Evolutionary conservation across 1,140 invertebrate genomes (phyloP).

Genomic region (Trypoxylus dichotomus): DNA sequence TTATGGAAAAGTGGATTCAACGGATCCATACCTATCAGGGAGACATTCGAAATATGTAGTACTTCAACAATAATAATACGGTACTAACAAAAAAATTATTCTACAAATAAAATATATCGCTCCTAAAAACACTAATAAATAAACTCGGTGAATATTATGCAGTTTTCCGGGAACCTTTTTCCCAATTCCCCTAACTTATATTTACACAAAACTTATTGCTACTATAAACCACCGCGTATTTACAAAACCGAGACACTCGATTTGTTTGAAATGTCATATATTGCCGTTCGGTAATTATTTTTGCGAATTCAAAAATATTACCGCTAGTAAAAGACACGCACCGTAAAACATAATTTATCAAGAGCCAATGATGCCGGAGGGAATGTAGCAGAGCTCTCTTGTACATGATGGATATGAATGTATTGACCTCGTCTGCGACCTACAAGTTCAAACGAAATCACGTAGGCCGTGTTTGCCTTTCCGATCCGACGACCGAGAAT

Average conservation of each 20-base stretch:
- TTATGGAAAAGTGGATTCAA: no score
- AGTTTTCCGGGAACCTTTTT: no score
- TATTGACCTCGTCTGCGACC: conserved; percentile 48
- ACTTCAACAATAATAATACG: no score
- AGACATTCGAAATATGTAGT: no score
- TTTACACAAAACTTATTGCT: neutral
- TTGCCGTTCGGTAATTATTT: neutral
- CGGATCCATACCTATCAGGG: no score
- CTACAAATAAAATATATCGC: no score
- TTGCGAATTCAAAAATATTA: neutral
- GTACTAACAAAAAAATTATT: no score
- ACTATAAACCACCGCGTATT: neutral
- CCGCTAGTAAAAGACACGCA: neutral
- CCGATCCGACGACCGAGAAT: neutral
- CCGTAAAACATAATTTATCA: neutral
- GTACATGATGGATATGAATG: conserved; percentile 38
- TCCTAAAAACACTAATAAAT: no score
- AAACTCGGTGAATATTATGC: no score
- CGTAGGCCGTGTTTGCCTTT: conserved; percentile 37
- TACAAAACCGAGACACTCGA: neutral
- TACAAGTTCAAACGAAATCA: conserved; percentile 42
- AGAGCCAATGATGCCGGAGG: neutral
- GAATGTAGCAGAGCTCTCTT: neutral
- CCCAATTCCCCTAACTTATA: neutral
- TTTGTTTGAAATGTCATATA: neutral